phyloP scores from a whole-genome alignment of 2,113 vertebrate genomes.

The Mormyrus iriodes region DNA sequence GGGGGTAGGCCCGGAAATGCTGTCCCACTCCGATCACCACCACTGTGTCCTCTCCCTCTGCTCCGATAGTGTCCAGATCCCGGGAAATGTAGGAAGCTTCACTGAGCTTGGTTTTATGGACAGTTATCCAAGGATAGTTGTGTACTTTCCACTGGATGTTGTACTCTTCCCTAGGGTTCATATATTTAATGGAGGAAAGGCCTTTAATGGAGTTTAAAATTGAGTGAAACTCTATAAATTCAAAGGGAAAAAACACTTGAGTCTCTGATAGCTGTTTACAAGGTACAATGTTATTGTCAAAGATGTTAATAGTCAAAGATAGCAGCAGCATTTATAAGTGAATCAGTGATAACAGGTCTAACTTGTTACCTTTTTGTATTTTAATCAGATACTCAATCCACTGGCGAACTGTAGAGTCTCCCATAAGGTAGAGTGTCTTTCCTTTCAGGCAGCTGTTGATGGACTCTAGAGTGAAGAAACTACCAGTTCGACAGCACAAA shows the following conservation, averaged over 20 bases:
- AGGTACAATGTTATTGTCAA: too few relatives aligned
- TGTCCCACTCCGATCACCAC: conserved; percentile 31
- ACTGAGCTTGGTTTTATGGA: background rate
- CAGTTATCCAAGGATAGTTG: conserved; percentile 1
- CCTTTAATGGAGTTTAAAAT: background rate
- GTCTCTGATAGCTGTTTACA: too few relatives aligned
- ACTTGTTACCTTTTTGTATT: conserved; percentile 31
- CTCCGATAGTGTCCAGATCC: background rate
- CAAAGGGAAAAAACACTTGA: background rate
- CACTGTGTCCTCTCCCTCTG: conserved; percentile 7
- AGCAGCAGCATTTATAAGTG: background rate
- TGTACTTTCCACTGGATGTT: conserved; percentile 12
- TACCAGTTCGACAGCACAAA: conserved; percentile 30
- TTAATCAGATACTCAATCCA: conserved; percentile 35
- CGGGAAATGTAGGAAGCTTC: background rate
- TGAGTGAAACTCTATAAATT: background rate
- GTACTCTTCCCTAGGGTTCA: background rate
- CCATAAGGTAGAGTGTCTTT: conserved; percentile 42
- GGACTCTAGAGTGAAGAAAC: conserved; percentile 15
- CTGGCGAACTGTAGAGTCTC: conserved; percentile 41
- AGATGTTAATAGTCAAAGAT: background rate
- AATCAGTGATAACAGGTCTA: background rate
- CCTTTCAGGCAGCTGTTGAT: conserved; percentile 32
- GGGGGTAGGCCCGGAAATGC: conserved; percentile 32
- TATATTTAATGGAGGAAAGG: background rate